phyloP scores from a whole-genome alignment of 2,888 invertebrate genomes.

The Gasteruption jaculator region DNA sequence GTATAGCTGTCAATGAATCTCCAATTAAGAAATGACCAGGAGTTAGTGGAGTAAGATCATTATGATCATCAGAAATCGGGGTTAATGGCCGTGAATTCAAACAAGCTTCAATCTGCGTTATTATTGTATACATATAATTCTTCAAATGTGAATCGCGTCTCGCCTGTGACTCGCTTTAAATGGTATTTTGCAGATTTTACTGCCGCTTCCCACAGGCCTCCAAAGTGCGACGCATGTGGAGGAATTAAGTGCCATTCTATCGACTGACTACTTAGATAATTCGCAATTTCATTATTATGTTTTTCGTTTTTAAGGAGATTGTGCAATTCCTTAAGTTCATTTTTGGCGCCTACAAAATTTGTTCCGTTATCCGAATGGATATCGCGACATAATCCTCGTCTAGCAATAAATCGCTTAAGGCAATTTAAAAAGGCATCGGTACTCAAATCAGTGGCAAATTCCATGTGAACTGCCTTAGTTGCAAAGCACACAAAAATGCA shows the following conservation, averaged over 20 bases:
- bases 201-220: constrained; percentile 1
- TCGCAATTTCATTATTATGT: neutral
- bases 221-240: constrained; percentile 9
- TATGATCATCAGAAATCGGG: constrained; percentile 21
- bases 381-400: neutral
- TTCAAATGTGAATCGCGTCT: constrained; percentile 26
- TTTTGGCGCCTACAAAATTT: constrained; percentile 2
- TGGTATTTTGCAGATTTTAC: constrained; percentile 31
- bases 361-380: neutral
- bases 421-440: constrained; percentile 5
- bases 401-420: neutral
- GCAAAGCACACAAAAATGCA: constrained; percentile 18
- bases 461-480: constrained; percentile 17
- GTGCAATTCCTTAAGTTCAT: neutral
- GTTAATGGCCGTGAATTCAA: constrained; percentile 24
- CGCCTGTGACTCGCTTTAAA: constrained; percentile 26
- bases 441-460: constrained; percentile 12
- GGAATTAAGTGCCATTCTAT: constrained; percentile 8
- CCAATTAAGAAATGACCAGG: constrained; percentile 30
- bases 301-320: neutral
- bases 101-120: constrained; percentile 22
- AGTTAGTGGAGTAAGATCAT: constrained; percentile 22
- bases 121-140: constrained; percentile 26
- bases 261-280: neutral
- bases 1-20: no score